Base-by-base conservation (phyloP, 2,888 invertebrate genomes). In the Melanargia galathea region DNA sequence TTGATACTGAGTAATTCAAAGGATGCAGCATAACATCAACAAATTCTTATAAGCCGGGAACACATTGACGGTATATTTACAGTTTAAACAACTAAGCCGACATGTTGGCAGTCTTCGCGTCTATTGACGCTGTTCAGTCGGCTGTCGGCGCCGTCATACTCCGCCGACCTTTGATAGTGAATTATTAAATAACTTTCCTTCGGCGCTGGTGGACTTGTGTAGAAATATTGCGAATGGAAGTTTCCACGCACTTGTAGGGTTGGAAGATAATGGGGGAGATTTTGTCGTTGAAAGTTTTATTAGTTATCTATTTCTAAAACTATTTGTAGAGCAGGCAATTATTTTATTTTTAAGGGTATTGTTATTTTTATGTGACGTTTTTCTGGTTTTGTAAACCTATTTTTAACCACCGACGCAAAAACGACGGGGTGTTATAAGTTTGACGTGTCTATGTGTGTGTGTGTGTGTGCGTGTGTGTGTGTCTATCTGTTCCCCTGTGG, bases 131-230 rank as follows among this genome's bases (percentile, higher is more conserved):
- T 54, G 43, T 63, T 58, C 35, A 0, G 52, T 33, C 33, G 52
- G 18, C 61, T 54, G 64, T 66, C 66, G 64, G 22, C 66, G 64
- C 55, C 64, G 58, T 65, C 65, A 65, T 65, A 65, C 49, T 55
- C 51, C 49, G 62, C 62, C 61, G 61, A 61, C 58, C 64, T 64
- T 63, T 57, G 55, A 66, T 64, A 64, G 61, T 64, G 56, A 66
- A 66, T 66, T 66, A 66, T 66, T 62, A 66, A 66, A 66, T 66
- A 64, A 62, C 62, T 66, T 64, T 64, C 46, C 62, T 64, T 35
- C 43, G 35, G 38, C 38, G 60, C 51, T 45, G 56, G 61, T 16
- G 40, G 16, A 26, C 40, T 51, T 61, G 56, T 26, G 43, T 16
- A 26, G 40, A 22, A 40, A 55, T 40, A 55, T 55, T 43, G 43